Percentiles rank a stretch among this genome's conserved stretches.
These are phyloP conservation scores for Drosophila cardini DNA, from an alignment of 1,140 invertebrate species.

Conservation along the genomic window DNA sequence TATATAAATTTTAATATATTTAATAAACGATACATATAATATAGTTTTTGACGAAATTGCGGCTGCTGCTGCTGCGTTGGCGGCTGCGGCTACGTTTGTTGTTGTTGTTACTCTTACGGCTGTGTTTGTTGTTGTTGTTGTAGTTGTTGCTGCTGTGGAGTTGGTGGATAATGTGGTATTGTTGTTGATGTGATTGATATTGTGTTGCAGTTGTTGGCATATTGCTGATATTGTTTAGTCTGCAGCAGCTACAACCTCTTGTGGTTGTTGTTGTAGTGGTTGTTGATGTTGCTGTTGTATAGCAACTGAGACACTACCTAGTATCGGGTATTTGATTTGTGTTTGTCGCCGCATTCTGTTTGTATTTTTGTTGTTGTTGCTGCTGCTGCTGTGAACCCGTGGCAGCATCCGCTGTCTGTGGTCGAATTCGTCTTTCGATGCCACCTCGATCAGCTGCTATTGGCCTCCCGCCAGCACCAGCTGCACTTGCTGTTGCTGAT, in stretches of 20 bases:
- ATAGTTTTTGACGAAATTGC: conserved; percentile 82
- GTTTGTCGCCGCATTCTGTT: conserved; percentile 72
- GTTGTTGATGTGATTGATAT: conserved; percentile 35
- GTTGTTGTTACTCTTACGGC: conserved; percentile 61
- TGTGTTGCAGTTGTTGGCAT: conserved; percentile 32
- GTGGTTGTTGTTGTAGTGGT: conserved; percentile 26
- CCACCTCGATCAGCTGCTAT: conserved; percentile 74
- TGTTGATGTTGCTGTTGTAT: conserved; percentile 36
- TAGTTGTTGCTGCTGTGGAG: conserved; percentile 50
- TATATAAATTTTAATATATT: conserved; percentile 85
- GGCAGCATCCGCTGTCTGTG: conserved; percentile 69
- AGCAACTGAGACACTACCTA: conserved; percentile 82
- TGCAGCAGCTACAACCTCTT: conserved; percentile 66
- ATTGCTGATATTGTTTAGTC: conserved; percentile 59
- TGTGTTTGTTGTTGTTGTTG: conserved; percentile 62
- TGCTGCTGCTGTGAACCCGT: conserved; percentile 73
- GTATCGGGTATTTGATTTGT: conserved; percentile 84
- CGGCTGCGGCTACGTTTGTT: conserved; percentile 57
- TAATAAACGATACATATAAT: conserved; percentile 84
- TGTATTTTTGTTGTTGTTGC: conserved; percentile 78
- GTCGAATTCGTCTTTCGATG: conserved; percentile 76
- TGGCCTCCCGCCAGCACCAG: conserved; percentile 72
- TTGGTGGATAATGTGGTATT: conserved; percentile 43
- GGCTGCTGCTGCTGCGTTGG: conserved; percentile 58
- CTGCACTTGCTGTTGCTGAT: conserved; percentile 47